Evolutionary conservation across 2,888 invertebrate genomes (phyloP).

Genomic region (Venusia cambrica): DNA sequence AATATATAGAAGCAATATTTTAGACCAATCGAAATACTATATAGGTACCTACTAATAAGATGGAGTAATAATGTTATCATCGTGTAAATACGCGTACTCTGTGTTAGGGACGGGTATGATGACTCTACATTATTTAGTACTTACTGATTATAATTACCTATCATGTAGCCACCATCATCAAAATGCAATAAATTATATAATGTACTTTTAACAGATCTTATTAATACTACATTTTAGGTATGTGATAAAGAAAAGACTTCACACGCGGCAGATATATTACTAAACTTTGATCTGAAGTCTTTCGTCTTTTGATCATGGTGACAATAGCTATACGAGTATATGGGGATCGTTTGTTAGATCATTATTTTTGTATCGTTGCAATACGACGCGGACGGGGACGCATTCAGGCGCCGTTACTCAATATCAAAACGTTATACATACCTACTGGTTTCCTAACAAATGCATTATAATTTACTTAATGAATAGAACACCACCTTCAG

Average conservation of each 20-base stretch:
- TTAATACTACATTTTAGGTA: slow-evolving; percentile 31
- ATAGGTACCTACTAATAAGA: slow-evolving; percentile 19
- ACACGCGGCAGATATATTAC: slow-evolving; percentile 32
- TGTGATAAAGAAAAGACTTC: slow-evolving; percentile 47
- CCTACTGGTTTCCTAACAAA: slow-evolving; percentile 3
- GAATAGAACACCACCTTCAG: slow-evolving; percentile 2
- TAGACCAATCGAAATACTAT: slow-evolving; percentile 30
- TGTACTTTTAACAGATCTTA: slow-evolving; percentile 32
- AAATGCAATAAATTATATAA: slow-evolving; percentile 39
- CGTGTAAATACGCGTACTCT: slow-evolving; percentile 38
- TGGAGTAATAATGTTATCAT: slow-evolving; percentile 27
- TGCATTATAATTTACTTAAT: slow-evolving; percentile 2
- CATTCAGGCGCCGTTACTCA: slow-evolving; percentile 27
- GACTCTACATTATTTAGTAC: slow-evolving; percentile 27
- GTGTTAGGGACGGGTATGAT: slow-evolving; percentile 40
- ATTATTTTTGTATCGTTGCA: slow-evolving; percentile 67
- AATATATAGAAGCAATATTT: slow-evolving; percentile 53
- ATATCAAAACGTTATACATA: slow-evolving; percentile 2
- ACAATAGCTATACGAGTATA: slow-evolving; percentile 46
- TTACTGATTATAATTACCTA: slow-evolving; percentile 31
- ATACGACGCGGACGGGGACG: slow-evolving; percentile 37
- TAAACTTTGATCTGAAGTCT: slow-evolving; percentile 41
- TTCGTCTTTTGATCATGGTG: slow-evolving; percentile 49
- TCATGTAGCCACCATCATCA: slow-evolving; percentile 39
- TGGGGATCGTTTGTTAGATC: slow-evolving; percentile 56